Evolutionary conservation across 2,113 vertebrate genomes (phyloP), one percentile per base, ranked within the genome.

Genomic region (Symphodus melops): DNA sequence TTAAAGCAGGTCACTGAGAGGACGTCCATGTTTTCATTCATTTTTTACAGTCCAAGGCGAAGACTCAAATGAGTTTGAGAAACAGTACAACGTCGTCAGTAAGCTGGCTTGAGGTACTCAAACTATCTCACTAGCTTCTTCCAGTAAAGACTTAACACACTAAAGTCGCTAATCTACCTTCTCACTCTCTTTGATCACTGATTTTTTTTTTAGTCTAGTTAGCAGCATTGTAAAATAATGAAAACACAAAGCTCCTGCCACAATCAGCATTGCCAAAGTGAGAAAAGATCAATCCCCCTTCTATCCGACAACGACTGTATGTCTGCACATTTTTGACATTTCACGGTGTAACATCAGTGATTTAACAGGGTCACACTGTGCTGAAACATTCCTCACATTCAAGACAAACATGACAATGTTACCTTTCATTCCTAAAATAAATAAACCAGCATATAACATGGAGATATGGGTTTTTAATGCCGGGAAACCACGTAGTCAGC

Each of bases 321-420:
- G 0, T 69, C 52, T 44, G 67, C 65, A 46, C 69, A 77, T 75
- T 77, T 85, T 25, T 83, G 60, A 78, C 87, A 62, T 87, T 83
- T 89, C 88, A 82, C 88, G 71, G 59, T 58, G 68, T 71, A 60
- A 77, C 48, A 86, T 59, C 44, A 72, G 61, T 68, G 78, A 61
- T 83, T 86, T 53, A 81, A 49, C 53, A 8, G 39, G 13, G 67
- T 86, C 82, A 25, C 88, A 77, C 11, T 0, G 12, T 7, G 72
- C 66, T 72, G 85, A 77, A 44, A 89, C 74, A 89, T 91, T 91
- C 85, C 79, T 69, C 0, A 37, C 51, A 12, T 56, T 33, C 9
- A 52, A 52, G 81, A 61, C n/a, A 14, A 44, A 62, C 72, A 52
- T 33, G 12, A 83, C 84, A 79, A 61, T 44, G 76, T 81, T 57